phyloP scores from a whole-genome alignment of 2,113 vertebrate species.

The Serinus canaria region DNA sequence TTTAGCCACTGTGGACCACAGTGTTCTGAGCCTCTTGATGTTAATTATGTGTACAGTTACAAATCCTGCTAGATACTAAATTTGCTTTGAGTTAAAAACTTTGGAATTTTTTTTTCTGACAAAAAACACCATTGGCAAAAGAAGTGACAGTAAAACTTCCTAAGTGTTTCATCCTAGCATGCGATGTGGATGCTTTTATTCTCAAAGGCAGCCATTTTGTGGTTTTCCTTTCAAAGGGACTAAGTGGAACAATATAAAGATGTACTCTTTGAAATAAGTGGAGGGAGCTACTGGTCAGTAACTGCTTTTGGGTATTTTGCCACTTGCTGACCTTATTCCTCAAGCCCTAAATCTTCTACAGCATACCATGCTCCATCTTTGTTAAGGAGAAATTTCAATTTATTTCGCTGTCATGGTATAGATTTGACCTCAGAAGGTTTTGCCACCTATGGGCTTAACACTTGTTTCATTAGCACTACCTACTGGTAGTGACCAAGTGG shows the following conservation, averaged over 20 bases:
- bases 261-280: background rate
- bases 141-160: background rate
- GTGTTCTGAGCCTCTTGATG: background rate
- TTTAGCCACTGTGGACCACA: background rate
- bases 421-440: background rate
- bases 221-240: slow-evolving; percentile 17
- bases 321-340: background rate
- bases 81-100: background rate
- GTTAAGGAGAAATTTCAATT: background rate
- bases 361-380: background rate
- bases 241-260: background rate
- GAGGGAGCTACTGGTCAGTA: background rate
- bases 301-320: background rate
- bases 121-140: background rate
- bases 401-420: background rate
- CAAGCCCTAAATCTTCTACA: background rate
- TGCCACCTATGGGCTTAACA: background rate
- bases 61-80: background rate
- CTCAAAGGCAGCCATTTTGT: slow-evolving; percentile 3
- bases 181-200: background rate
- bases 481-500: background rate
- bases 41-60: background rate
- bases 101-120: background rate
- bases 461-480: background rate
- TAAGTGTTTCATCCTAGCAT: background rate